Evolutionary conservation across 2,888 invertebrate genomes (phyloP).

Genomic region (Dolichomitus sp.): DNA sequence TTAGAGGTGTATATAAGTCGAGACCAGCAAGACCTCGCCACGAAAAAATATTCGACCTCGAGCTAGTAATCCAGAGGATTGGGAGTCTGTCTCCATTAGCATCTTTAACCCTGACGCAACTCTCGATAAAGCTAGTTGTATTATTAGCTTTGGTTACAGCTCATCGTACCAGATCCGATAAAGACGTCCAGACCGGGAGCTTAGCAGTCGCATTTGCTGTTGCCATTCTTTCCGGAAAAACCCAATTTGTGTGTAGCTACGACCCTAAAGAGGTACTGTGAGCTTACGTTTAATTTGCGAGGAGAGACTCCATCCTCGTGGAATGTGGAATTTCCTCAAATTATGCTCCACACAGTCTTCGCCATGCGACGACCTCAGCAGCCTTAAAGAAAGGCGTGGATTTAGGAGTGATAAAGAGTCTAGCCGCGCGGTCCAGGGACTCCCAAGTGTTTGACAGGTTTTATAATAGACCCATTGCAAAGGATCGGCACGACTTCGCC

Average conservation of each 20-base stretch:
- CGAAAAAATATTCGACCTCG: not conserved
- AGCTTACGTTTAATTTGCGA: no score
- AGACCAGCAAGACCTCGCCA: not conserved
- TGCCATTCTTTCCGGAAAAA: not conserved
- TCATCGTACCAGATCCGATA: not conserved
- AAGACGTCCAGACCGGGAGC: slow-evolving; percentile 29
- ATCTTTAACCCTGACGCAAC: not conserved
- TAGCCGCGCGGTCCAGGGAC: slow-evolving; percentile 52
- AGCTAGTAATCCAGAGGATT: not conserved
- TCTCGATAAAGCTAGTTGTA: not conserved
- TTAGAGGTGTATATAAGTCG: not conserved
- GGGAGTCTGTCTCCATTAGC: not conserved
- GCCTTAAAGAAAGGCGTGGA: slow-evolving; percentile 53
- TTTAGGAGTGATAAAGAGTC: slow-evolving; percentile 48
- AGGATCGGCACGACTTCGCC: not conserved
- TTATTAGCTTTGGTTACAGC: not conserved
- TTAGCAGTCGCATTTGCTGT: not conserved
- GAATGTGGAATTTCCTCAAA: slow-evolving; percentile 30
- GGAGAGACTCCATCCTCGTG: not conserved
- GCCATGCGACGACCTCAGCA: slow-evolving; percentile 53
- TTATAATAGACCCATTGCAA: slow-evolving; percentile 49
- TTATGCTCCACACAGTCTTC: slow-evolving; percentile 51
- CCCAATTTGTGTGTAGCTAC: slow-evolving; percentile 28
- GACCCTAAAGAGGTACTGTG: not conserved
- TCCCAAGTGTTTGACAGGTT: slow-evolving; percentile 48